Percentiles rank a stretch among this genome's conserved stretches.
These are phyloP conservation scores for Mystacides longicornis DNA, from an alignment of 2,888 invertebrate genomes.

Conservation along the genomic window DNA sequence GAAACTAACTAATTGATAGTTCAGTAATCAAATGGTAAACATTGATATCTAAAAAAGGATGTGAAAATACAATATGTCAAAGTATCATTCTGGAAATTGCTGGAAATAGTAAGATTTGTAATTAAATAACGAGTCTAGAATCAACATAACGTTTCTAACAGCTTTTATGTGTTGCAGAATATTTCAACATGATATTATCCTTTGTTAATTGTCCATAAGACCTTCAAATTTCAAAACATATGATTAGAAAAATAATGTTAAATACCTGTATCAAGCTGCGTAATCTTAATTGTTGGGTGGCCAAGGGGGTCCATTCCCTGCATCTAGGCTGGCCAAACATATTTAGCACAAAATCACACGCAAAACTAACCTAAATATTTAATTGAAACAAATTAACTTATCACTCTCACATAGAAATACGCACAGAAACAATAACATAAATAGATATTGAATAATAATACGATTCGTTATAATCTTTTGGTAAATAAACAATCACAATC, in stretches of 20 bases:
- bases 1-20: too few relatives aligned
- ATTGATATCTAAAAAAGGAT: too few relatives aligned
- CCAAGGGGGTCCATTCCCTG: slow-evolving; percentile 72
- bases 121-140: too few relatives aligned
- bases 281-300: slow-evolving; percentile 77
- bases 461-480: not conserved
- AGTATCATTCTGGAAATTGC: too few relatives aligned
- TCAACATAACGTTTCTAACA: too few relatives aligned
- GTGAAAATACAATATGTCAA: too few relatives aligned
- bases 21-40: too few relatives aligned
- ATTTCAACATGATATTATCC: not conserved
- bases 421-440: not conserved
- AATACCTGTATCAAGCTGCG: slow-evolving; percentile 69
- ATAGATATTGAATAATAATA: not conserved
- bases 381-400: not conserved
- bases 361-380: slow-evolving; percentile 13
- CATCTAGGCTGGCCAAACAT: slow-evolving; percentile 61
- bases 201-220: not conserved
- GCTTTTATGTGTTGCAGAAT: too few relatives aligned
- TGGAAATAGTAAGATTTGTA: too few relatives aligned
- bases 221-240: slow-evolving; percentile 1
- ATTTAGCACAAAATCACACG: slow-evolving; percentile 25
- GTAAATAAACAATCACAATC: not conserved
- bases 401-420: not conserved
- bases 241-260: not conserved